phyloP scores from a whole-genome alignment of 2,797 vertebrate genomes.

The Helarctos malayanus region DNA sequence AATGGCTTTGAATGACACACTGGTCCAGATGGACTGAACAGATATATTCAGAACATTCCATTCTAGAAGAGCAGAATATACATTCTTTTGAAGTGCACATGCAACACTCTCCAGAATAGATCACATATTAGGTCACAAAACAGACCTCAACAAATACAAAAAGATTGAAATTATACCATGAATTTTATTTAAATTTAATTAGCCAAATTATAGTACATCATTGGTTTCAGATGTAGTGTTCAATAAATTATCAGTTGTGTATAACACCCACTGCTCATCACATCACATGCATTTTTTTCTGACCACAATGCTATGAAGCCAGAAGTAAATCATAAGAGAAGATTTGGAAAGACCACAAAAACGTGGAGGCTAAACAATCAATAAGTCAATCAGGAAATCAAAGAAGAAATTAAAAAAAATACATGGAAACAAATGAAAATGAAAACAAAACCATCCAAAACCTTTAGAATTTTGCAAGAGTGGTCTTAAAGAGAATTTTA shows the following conservation, averaged over 20 bases:
- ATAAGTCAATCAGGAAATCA: not conserved
- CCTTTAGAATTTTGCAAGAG: not conserved
- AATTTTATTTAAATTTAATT: no score
- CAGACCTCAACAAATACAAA: not conserved
- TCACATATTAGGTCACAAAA: not conserved
- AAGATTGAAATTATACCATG: not conserved
- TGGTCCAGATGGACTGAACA: not conserved
- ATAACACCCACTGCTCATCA: no score
- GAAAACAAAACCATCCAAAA: not conserved
- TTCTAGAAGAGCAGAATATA: not conserved
- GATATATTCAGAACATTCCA: not conserved
- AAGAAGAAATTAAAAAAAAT: not conserved
- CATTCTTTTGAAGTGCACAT: not conserved
- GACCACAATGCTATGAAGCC: not conserved
- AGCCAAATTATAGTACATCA: no score
- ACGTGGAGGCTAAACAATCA: not conserved
- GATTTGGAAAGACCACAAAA: not conserved
- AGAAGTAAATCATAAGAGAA: not conserved
- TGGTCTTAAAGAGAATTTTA: not conserved
- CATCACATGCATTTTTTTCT: not conserved
- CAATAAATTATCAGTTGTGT: no score
- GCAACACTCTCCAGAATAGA: not conserved
- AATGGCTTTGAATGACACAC: not conserved
- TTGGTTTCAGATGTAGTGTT: no score
- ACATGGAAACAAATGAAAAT: not conserved